phyloP scores from a whole-genome alignment of 1,140 invertebrate genomes.

The Helicoverpa zea region DNA sequence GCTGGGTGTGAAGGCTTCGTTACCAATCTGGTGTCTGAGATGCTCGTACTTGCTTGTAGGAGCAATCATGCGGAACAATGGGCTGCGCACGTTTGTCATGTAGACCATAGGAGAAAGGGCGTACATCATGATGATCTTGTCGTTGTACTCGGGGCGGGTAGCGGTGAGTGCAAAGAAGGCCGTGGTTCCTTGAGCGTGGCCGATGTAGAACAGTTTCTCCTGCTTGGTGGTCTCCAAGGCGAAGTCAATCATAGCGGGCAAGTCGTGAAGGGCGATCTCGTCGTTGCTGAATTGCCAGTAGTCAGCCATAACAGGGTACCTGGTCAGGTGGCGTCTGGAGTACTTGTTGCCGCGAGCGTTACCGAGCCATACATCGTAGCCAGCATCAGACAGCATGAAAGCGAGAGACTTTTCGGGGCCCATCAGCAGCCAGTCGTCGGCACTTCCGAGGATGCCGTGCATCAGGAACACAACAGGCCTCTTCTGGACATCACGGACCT shows the following conservation, averaged over 20 bases:
- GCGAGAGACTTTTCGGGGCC: slow-evolving; percentile 86
- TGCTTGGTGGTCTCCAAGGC: slow-evolving; percentile 87
- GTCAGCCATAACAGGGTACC: slow-evolving; percentile 78
- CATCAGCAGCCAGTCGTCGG: slow-evolving; percentile 88
- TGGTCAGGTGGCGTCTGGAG: slow-evolving; percentile 87
- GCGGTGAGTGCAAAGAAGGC: slow-evolving; percentile 87
- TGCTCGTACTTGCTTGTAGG: slow-evolving; percentile 87
- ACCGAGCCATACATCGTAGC: slow-evolving; percentile 93
- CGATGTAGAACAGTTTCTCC: slow-evolving; percentile 89
- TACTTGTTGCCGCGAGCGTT: slow-evolving; percentile 92
- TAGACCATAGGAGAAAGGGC: slow-evolving; percentile 90
- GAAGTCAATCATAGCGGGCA: slow-evolving; percentile 92
- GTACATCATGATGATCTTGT: slow-evolving; percentile 89
- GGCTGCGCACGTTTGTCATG: slow-evolving; percentile 88
- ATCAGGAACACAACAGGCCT: slow-evolving; percentile 87
- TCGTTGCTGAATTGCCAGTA: slow-evolving; percentile 89
- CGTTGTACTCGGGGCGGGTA: slow-evolving; percentile 88
- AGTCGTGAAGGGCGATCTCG: slow-evolving; percentile 91
- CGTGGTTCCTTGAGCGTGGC: slow-evolving; percentile 87
- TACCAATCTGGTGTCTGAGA: slow-evolving; percentile 87
- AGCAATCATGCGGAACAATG: slow-evolving; percentile 85
- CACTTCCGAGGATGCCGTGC: slow-evolving; percentile 89
- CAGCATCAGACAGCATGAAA: slow-evolving; percentile 84
- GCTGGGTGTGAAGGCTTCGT: slow-evolving; percentile 87
- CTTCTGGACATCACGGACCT: slow-evolving; percentile 44